Evolutionary conservation across 2,113 vertebrate species (phyloP), one percentile per base, ranked within the genome.

Genomic region (Trachemys scripta): DNA sequence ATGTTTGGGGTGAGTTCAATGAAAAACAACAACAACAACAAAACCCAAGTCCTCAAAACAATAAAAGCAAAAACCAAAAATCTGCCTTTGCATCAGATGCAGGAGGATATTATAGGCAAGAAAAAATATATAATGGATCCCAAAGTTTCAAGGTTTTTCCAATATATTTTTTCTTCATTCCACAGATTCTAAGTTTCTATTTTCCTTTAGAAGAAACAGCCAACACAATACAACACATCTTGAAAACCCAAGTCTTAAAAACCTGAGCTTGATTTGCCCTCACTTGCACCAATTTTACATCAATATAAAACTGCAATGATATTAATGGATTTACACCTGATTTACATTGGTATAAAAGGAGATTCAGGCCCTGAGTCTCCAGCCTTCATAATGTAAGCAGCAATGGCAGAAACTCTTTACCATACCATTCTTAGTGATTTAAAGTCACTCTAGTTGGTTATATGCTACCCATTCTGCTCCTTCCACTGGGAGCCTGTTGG

Each of bases 121-220:
- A 92, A 82, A 57, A 93, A 92, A 91, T 69, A n/a, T 72, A 72
- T 49, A 0, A 50, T 8, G 5, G 5, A 47, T 8, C 16, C 3
- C 5, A 25, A 79, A 57, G 79, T 79, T 72, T 85, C 3, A 0
- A 10, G 9, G 20, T 88, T 91, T 88, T 83, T 62, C 14, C 11
- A 50, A 31, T 10, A 90, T 24, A 3, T 85, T 93, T 96, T 22
- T 94, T 35, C 29, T 88, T 2, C 16, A 19, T 87, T 80, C 72
- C 86, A 29, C 13, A 86, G 16, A 29, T 50, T 86, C 82, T 3
- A 83, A 0, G 0, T 45, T 45, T 87, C 50, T 6, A 20, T 8
- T 82, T 54, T 82, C 53, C 20, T 54, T 54, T 16, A 54, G 19
- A 38, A 38, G 20, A 81, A 13, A 25, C 22, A 54, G 51, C 8